These are phyloP conservation scores for Eristalinus aeneus DNA, from an alignment of 2,888 invertebrate species.

Conservation along the genomic window DNA sequence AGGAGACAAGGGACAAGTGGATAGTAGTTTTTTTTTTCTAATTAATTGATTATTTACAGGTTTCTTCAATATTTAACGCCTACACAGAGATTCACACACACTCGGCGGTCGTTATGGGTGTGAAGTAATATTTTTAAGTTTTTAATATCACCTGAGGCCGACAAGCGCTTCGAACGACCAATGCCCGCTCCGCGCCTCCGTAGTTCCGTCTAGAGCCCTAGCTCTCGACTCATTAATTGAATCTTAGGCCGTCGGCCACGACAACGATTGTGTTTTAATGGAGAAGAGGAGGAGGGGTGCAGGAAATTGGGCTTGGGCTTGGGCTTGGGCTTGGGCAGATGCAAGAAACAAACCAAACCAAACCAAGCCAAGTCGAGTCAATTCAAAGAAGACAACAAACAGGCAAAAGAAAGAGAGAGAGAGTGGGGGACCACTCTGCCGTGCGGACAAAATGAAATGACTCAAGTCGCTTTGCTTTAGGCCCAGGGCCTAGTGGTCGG, in stretches of 20 bases:
- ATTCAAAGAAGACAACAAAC: not conserved
- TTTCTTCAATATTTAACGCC: conserved; percentile 69
- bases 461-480: conserved; percentile 22
- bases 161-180: not conserved
- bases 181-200: not conserved
- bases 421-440: conserved; percentile 39
- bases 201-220: too few relatives aligned
- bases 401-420: conserved; percentile 40
- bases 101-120: conserved; percentile 19
- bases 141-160: conserved; percentile 66
- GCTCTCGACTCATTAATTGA: conserved; percentile 61
- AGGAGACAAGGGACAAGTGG: conserved; percentile 2
- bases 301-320: not conserved
- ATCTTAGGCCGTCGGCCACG: conserved; percentile 33
- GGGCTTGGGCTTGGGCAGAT: not conserved
- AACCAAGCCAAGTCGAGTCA: not conserved
- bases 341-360: not conserved
- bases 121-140: conserved; percentile 69
- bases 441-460: conserved; percentile 39
- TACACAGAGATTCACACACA: conserved; percentile 45
- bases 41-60: conserved; percentile 70
- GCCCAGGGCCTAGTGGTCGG: not conserved
- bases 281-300: not conserved
- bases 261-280: not conserved
- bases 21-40: conserved; percentile 37